These are phyloP conservation scores for Ischnura elegans DNA, from an alignment of 2,888 invertebrate species.

Conservation along the genomic window DNA sequence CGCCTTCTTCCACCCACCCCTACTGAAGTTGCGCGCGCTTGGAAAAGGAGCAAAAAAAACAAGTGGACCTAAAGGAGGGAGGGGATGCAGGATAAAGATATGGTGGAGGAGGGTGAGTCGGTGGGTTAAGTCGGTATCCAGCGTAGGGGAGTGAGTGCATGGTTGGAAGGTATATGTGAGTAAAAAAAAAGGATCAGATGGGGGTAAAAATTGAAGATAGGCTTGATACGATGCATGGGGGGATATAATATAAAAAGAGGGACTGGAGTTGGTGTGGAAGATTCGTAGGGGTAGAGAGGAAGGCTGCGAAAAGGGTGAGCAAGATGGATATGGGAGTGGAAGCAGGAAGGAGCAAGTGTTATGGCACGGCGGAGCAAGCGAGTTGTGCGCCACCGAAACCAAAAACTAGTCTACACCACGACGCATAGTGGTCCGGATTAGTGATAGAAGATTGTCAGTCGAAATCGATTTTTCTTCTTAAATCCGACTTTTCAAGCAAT, in stretches of 20 bases:
- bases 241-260: background rate
- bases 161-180: background rate
- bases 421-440: no score
- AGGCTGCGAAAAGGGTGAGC: background rate
- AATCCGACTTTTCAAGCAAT: no score
- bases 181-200: background rate
- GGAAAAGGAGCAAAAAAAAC: background rate
- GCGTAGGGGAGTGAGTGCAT: no score
- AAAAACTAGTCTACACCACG: no score
- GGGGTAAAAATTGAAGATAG: conserved; percentile 53
- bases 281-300: background rate
- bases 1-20: background rate
- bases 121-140: no score
- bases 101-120: background rate
- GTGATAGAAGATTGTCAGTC: no score
- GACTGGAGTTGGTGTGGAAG: background rate
- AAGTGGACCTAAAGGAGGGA: background rate
- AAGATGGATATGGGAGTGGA: background rate
- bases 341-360: background rate
- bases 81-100: background rate
- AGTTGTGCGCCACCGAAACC: no score
- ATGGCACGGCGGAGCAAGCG: background rate
- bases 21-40: background rate
- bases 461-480: no score
- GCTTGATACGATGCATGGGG: conserved; percentile 7